Conservation (phyloP, 2,888 invertebrate genomes). For the Troilus luridus region DNA sequence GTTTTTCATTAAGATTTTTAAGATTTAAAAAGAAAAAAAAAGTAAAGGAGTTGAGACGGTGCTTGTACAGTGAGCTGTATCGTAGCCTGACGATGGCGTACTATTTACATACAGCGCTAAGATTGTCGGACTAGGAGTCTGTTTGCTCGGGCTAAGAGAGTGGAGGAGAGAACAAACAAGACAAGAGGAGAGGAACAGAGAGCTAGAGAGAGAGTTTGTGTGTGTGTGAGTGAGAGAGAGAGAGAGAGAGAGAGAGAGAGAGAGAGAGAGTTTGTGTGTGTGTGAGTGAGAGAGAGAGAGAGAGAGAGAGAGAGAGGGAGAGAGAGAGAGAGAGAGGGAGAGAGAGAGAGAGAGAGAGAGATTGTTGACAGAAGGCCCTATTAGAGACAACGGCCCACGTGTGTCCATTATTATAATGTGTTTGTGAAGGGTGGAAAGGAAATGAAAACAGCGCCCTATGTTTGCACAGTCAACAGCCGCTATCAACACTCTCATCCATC, state of each 20-base stretch:
- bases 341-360: background rate
- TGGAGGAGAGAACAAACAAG: conserved; percentile 5
- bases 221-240: background rate
- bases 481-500: conserved; percentile 47
- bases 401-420: conserved; percentile 62
- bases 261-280: background rate
- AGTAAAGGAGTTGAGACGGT: background rate
- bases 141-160: background rate
- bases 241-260: background rate
- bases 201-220: background rate
- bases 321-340: background rate
- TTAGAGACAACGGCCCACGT: conserved; percentile 21
- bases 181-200: background rate
- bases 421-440: conserved; percentile 48
- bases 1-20: too few relatives aligned
- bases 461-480: conserved; percentile 49
- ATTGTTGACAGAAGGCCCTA: conserved; percentile 17
- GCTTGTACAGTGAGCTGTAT: background rate
- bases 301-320: background rate
- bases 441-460: conserved; percentile 55
- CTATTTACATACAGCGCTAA: conserved; percentile 35
- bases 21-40: background rate
- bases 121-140: conserved; percentile 31
- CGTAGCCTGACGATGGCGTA: background rate
- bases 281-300: background rate